Evolutionary conservation across 2,113 vertebrate species (phyloP).

Genomic region (Mixornis gularis): DNA sequence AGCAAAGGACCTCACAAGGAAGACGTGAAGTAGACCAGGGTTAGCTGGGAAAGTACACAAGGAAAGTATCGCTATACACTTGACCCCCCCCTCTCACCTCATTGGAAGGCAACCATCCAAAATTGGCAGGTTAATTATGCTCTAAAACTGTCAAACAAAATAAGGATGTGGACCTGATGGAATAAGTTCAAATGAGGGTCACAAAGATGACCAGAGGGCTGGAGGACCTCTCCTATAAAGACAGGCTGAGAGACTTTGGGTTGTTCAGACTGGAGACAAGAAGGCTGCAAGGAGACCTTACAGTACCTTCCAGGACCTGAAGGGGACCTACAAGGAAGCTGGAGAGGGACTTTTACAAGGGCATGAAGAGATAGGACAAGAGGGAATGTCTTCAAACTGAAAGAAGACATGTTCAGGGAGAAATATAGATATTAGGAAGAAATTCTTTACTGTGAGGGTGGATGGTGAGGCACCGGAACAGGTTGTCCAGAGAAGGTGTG

Average conservation of each 20-base stretch:
- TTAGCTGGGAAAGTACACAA: neutral
- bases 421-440: neutral
- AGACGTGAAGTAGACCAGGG: neutral
- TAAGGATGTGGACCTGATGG: neutral
- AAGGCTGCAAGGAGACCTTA: neutral
- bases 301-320: neutral
- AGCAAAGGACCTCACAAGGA: neutral
- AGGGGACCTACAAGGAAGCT: neutral
- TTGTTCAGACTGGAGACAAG: neutral
- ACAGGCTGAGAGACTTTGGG: neutral
- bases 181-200: neutral
- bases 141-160: neutral
- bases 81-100: neutral
- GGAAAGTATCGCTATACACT: neutral
- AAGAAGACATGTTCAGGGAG: neutral
- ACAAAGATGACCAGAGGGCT: neutral
- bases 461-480: neutral
- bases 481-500: neutral
- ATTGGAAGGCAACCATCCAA: neutral
- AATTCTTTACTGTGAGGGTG: neutral
- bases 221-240: neutral
- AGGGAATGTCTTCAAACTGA: neutral
- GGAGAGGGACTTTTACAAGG: neutral
- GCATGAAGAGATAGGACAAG: neutral
- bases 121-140: neutral